Percentiles rank a stretch among this genome's conserved stretches.
These are phyloP conservation scores for Gisinianus flammeolus DNA, from an alignment of 2,888 invertebrate genomes.

Conservation along the genomic window DNA sequence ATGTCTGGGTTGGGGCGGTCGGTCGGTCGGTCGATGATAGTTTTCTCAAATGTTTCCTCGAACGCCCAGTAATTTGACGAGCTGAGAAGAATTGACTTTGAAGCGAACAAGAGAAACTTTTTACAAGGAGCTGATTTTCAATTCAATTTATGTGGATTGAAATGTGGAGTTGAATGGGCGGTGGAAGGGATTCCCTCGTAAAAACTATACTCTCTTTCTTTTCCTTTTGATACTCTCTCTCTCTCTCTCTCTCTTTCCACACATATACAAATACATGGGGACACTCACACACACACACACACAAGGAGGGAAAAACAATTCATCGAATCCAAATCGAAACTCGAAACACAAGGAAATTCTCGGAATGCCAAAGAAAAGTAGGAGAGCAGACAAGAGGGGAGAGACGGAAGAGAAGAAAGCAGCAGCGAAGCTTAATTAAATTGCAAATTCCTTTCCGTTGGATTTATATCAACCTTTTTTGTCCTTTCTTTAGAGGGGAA, in stretches of 20 bases:
- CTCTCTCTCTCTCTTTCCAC: not conserved
- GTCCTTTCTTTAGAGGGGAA: too few species aligned
- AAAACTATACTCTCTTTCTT: too few species aligned
- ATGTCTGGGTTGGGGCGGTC: too few species aligned
- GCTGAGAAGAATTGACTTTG: constrained; percentile 28
- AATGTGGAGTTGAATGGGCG: not conserved
- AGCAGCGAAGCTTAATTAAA: not conserved
- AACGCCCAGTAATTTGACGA: constrained; percentile 28
- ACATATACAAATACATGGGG: not conserved
- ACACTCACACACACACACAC: too few species aligned
- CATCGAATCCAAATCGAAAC: not conserved
- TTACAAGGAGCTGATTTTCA: constrained; percentile 26
- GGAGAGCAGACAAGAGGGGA: too few species aligned
- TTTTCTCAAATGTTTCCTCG: too few species aligned
- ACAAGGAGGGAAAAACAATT: not conserved
- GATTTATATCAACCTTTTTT: not conserved
- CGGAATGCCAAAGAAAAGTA: not conserved
- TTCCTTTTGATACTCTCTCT: too few species aligned
- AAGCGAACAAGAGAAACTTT: constrained; percentile 12
- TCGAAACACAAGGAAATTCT: not conserved
- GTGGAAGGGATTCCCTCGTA: too few species aligned
- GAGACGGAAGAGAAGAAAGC: not conserved
- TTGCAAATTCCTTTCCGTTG: not conserved
- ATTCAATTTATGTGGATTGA: constrained; percentile 29
- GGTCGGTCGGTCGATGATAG: too few species aligned